Evolutionary conservation across 1,140 invertebrate species (phyloP).

Genomic region (Ditylenchus dipsaci): DNA sequence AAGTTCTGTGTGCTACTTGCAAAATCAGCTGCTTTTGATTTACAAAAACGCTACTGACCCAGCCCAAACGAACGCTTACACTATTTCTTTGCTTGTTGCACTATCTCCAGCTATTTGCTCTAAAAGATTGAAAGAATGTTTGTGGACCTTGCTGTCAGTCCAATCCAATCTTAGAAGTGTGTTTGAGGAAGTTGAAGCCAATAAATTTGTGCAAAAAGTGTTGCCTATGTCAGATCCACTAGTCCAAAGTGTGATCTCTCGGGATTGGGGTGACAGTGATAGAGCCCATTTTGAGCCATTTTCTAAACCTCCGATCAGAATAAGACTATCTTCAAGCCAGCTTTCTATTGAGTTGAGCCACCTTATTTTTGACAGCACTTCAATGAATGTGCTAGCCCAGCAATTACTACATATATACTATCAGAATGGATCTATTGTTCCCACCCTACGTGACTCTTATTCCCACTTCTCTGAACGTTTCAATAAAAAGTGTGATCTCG

Average conservation of each 20-base stretch:
- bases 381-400: conserved; percentile 26
- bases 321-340: neutral
- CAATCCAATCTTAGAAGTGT: neutral
- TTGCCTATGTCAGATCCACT: neutral
- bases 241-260: neutral
- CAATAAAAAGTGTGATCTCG: conserved; percentile 5
- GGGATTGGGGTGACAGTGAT: neutral
- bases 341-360: conserved; percentile 17
- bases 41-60: neutral
- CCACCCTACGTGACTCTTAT: neutral
- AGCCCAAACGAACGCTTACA: neutral
- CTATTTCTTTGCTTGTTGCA: neutral
- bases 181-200: neutral
- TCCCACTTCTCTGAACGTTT: neutral
- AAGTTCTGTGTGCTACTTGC: neutral
- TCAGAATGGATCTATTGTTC: neutral
- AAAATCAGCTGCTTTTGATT: neutral
- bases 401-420: neutral
- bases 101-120: neutral
- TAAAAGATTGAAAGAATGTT: neutral
- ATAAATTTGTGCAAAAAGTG: neutral
- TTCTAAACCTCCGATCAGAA: neutral
- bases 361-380: conserved; percentile 18
- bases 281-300: neutral
- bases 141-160: neutral